Evolutionary conservation across 35 echinoderm and acorn worm genomes (phyloP), one percentile per base, ranked within the genome.

Genomic region (Lytechinus variegatus): DNA sequence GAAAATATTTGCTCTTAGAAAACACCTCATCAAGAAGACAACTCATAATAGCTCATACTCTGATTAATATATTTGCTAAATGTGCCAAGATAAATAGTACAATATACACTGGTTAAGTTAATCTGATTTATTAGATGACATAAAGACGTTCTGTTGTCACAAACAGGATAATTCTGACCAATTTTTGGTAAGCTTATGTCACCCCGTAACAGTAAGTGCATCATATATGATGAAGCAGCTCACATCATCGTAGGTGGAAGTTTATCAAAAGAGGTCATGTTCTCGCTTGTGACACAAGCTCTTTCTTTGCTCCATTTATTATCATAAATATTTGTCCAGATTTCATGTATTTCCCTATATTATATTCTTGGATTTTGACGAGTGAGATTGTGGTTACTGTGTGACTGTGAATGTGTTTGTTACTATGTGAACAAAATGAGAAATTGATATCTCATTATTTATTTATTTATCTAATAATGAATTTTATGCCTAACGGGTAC

Each of bases 381-480:
- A 79, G 66, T 79, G 66, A 24, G 66, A 16, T 79, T 79, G 66
- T 79, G 16, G 66, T 79, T 79, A 79, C 66, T 79, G 66, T 79
- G 66, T 79, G 66, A 79, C 66, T 79, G 66, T 24, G 66, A 79
- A 79, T 79, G 19, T 79, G 66, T 79, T 79, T 72, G 61, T 72
- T 79, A 79, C 66, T 79, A 79, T 79, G 66, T 79, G 66, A 79
- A 79, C 66, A 79, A 79, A 79, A 79, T 79, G 66, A 79, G 16
- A 79, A 24, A 79, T 24, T 79, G 66, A 79, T 79, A 1, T 79
- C 66, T 79, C 66, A 58, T 79, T 79, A n/a, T n/a, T 79, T n/a
- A 6, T 79, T 14, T 79, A 58, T 58, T 58, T 11, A 13, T 58
- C 13, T 58, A 11, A 58, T 1, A 58, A 58, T 58, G 9, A 9